Base-by-base conservation (phyloP, 2,888 invertebrate genomes). In the Peribatodes rhomboidaria region DNA sequence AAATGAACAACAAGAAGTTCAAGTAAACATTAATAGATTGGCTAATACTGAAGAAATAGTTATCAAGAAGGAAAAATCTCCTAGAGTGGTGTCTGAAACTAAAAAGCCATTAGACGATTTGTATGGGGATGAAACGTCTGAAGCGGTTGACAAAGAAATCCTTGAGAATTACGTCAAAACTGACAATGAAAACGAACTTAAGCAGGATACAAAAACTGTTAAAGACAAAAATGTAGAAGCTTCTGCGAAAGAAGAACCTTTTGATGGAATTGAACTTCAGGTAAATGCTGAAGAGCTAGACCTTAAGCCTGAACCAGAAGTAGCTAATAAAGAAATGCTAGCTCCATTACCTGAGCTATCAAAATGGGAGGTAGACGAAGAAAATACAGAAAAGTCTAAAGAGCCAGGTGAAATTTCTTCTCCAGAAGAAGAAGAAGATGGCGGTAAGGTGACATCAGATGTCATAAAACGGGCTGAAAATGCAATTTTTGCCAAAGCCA, bases 391-490 rank as follows among this genome's bases (percentile, higher is more conserved):
- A 56, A 94, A 93, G 67, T 67, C 77, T 14, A 92, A 87, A 74
- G 92, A 90, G 76, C 88, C 89, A 0, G 94, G 94, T 16, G 94
- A 94, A 76, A 88, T 93, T 22, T 85, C 89, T 14, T 88, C 89
- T 37, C 92, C 90, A 0, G 90, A 92, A 52, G 88, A 89, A 80
- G 85, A 93, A 83, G 94, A 94, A 72, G 94, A 94, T 74, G 89
- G 93, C 8, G 94, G 94, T 60, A 97, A 97, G 89, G 95, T 96
- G 0, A 98, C 98, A 0, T 97, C 96, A 18, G 98, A 98, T 86
- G 97, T 98, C 4, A 92, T 98, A 54, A 98, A 98, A 82, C 94
- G 98, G 72, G 98, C 98, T 1, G 98, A 98, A 90, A 98, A 98
- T 84, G 98, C 97, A 0, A 97, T 98, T 75, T 97, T 98, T 84